A percentile compares a stretch with the other conserved stretches of the same genome.
These are phyloP conservation scores for Apamea crenata DNA, from an alignment of 2,888 invertebrate species.

Conservation along the genomic window DNA sequence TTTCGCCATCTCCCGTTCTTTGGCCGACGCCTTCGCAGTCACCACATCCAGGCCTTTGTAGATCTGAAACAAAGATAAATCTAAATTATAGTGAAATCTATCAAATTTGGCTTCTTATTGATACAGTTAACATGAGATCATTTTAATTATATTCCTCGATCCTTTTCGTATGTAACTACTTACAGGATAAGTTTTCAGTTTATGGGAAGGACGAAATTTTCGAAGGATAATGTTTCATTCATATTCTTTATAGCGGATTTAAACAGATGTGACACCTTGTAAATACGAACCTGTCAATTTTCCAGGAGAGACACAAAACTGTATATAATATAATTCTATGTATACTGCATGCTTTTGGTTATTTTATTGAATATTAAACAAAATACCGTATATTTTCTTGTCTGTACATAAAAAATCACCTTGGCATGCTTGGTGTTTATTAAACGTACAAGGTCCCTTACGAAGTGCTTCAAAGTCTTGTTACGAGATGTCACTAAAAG, in stretches of 20 bases:
- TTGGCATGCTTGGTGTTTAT: no score
- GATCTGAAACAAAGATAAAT: constrained; percentile 90
- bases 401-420: no score
- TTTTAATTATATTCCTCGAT: background rate
- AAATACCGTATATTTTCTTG: no score
- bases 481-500: no score
- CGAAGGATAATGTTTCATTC: background rate
- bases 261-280: no score
- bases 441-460: no score
- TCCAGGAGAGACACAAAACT: no score
- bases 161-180: background rate
- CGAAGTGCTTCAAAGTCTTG: no score
- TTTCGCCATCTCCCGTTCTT: constrained; percentile 93
- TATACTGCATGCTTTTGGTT: no score
- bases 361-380: no score
- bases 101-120: background rate
- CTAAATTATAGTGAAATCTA: background rate
- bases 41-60: constrained; percentile 98
- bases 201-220: background rate
- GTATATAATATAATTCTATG: no score
- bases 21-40: constrained; percentile 97
- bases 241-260: background rate
- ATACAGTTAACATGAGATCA: background rate
- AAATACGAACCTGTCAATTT: no score
- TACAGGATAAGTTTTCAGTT: background rate